A percentile compares a stretch with the other conserved stretches of the same genome.
These are phyloP conservation scores for Digitonthophagus gazella DNA, from an alignment of 2,888 invertebrate species.

Conservation along the genomic window DNA sequence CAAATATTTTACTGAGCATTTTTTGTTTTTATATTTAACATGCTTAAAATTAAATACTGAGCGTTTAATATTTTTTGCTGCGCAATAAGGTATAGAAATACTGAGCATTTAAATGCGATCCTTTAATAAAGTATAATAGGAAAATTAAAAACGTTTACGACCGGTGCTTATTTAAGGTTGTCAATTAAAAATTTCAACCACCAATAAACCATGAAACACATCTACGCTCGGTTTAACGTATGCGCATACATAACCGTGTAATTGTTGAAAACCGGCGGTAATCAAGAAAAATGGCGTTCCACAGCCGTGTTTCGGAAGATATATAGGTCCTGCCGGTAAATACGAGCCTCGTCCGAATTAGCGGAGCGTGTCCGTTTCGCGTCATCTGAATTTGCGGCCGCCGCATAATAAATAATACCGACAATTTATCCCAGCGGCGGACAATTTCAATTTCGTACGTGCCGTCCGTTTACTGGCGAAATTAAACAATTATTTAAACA, in stretches of 20 bases:
- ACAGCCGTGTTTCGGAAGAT: background rate
- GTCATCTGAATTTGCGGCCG: constrained; percentile 18
- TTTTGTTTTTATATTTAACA: no score
- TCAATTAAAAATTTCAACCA: background rate
- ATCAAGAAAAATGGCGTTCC: constrained; percentile 21
- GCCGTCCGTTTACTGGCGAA: constrained; percentile 5
- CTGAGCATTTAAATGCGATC: no score
- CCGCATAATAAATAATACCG: constrained; percentile 20
- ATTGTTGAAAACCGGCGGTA: constrained; percentile 22
- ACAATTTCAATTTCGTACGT: constrained; percentile 18
- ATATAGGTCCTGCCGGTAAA: background rate
- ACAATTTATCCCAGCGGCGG: constrained; percentile 18
- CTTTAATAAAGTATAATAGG: no score
- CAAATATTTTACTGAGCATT: no score
- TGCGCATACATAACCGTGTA: constrained; percentile 18
- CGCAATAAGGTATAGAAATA: no score
- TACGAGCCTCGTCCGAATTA: background rate
- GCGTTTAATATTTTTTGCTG: no score
- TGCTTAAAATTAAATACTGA: no score
- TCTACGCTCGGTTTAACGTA: constrained; percentile 5
- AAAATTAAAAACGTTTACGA: no score
- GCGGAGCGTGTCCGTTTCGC: background rate
- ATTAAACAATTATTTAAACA: constrained; percentile 17
- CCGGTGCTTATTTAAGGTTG: no score
- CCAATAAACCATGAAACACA: constrained; percentile 1